Percentiles rank a stretch among this genome's conserved stretches.
phyloP scores from a whole-genome alignment of 2,888 invertebrate species.

The Euproctis similis region DNA sequence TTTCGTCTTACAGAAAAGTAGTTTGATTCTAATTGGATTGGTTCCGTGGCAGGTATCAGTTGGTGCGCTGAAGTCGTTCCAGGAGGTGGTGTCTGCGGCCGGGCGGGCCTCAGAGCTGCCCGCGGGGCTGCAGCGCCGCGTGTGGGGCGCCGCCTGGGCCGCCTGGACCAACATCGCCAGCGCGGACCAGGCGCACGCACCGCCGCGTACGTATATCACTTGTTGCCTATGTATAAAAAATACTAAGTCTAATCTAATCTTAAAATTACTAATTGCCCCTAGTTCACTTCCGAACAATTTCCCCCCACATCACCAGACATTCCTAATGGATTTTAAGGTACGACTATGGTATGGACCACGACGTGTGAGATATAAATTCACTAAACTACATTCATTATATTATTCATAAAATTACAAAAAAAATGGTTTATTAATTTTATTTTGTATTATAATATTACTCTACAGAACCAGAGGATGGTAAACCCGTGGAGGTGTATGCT shows the following conservation, averaged over 20 bases:
- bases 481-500: constrained; percentile 78
- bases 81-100: constrained; percentile 90
- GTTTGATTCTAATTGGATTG: no score
- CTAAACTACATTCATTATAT: no score
- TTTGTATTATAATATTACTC: background rate
- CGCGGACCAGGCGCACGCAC: constrained; percentile 25
- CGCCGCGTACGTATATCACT: constrained; percentile 9
- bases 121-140: constrained; percentile 63
- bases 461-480: constrained; percentile 60
- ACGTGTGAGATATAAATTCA: no score
- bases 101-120: constrained; percentile 84
- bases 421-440: no score
- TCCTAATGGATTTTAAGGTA: no score
- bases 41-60: constrained; percentile 84
- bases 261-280: background rate
- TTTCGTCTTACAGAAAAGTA: no score
- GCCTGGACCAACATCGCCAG: constrained; percentile 93
- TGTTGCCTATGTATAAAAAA: background rate
- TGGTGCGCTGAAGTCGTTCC: constrained; percentile 96
- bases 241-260: background rate
- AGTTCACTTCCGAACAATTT: background rate
- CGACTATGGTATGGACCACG: no score
- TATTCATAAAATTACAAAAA: no score
- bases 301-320: background rate
- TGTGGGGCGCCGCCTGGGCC: constrained; percentile 89